A percentile compares a stretch with the other conserved stretches of the same genome.
phyloP scores from a whole-genome alignment of 2,113 vertebrate genomes.

The Menidia beryllina region DNA sequence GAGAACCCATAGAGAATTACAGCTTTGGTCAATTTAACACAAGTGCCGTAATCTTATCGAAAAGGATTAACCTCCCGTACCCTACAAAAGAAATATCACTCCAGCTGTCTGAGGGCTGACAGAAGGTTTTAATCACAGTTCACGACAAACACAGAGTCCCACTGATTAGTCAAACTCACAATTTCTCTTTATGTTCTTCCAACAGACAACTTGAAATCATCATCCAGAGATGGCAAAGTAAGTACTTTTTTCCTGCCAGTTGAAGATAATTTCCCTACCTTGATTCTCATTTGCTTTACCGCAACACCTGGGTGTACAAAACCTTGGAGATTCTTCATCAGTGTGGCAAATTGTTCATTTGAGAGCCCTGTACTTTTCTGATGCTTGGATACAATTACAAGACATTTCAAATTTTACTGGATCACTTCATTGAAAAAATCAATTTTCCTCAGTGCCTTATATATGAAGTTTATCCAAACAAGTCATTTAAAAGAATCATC shows the following conservation, averaged over 20 bases:
- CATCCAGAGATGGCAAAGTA: constrained; percentile 73
- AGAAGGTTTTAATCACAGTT: constrained; percentile 14
- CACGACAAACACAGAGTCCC: constrained; percentile 14
- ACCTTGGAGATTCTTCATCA: background rate
- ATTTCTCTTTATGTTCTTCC: constrained; percentile 6
- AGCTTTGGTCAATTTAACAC: constrained; percentile 33
- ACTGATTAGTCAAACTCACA: background rate
- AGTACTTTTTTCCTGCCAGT: constrained; percentile 25
- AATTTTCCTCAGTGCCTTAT: background rate
- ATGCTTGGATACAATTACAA: background rate
- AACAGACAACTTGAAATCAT: constrained; percentile 34
- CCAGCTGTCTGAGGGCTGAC: constrained; percentile 7
- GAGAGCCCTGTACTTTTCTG: background rate
- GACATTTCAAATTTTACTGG: background rate
- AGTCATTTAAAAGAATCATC: too few species aligned
- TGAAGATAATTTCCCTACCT: background rate
- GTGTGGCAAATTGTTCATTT: background rate
- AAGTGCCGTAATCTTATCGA: constrained; percentile 66
- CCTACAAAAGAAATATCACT: constrained; percentile 31
- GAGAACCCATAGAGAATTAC: constrained; percentile 9
- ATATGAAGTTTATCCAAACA: too few species aligned
- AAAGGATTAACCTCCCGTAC: constrained; percentile 54
- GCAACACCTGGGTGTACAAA: background rate
- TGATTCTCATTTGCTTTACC: background rate
- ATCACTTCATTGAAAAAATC: background rate